Base-by-base conservation (phyloP, 2,888 invertebrate species). In the Carpatolechia fugitivella region DNA sequence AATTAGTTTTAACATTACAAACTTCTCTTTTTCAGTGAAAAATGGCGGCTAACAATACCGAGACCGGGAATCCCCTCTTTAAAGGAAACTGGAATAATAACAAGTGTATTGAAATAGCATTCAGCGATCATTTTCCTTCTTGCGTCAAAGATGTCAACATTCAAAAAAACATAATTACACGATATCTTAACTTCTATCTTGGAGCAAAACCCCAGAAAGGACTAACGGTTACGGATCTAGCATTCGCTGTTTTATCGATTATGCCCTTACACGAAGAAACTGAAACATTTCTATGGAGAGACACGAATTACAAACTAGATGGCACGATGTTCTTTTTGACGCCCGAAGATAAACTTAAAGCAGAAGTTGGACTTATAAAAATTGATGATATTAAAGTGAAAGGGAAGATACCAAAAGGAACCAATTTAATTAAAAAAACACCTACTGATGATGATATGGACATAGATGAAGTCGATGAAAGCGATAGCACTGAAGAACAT, bases 311-410 rank as follows among this genome's bases (percentile, higher is more conserved):
- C 24, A 53, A 38, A 20, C 58, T 35, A 18, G 30, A 56, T 16
- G 67, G 64, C n/a, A 59, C 56, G 11, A 44, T 68, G 50, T 68
- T 66, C 52, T 64, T 59, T 55, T 14, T 66, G 20, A 56, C 68
- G 11, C 61, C 65, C 2, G 64, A 66, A 41, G 62, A 66, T 16
- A 65, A 57, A 51, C 53, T 67, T 11, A 60, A 53, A 46, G 46
- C 33, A 20, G 63, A 63, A 38, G 51, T 62, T 16, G 44, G 44
- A 1, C 18, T n/a, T 20, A 44, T 44, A n/a, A 4, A 24, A 1
- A n/a, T 44, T 1, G 44, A n/a, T 24, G 29, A 14, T 16, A 10
- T 18, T 16, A 14, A 40, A 40, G 10, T 7, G 14, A 5, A 16
- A 18, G 8, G 7, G 3, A 10, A 40, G 16, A 16, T 10, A 8